Percentiles rank a stretch among this genome's conserved stretches.
phyloP scores from a whole-genome alignment of 2,888 invertebrate species.

The Reticulitermes lucifugus region DNA sequence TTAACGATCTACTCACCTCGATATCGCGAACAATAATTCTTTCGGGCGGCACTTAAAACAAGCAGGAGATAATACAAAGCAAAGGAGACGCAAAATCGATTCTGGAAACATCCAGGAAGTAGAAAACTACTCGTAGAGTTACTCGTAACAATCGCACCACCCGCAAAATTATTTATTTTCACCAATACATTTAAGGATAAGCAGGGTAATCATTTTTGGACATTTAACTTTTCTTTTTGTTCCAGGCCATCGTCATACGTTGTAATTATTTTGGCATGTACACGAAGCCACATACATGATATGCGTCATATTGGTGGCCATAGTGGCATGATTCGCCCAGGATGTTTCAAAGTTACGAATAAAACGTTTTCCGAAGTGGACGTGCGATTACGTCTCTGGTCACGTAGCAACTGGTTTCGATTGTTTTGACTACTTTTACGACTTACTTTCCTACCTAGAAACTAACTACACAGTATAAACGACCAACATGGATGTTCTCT shows the following conservation, averaged over 20 bases:
- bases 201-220: not conserved
- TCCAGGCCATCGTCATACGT: not conserved
- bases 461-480: too few species aligned
- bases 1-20: constrained; percentile 35
- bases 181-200: not conserved
- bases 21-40: constrained; percentile 36
- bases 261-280: too few species aligned
- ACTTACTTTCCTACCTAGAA: too few species aligned
- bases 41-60: constrained; percentile 19
- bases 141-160: not conserved
- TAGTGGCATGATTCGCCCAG: not conserved
- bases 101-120: not conserved
- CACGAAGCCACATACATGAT: not conserved
- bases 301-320: not conserved
- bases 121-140: not conserved
- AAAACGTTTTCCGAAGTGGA: not conserved
- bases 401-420: not conserved
- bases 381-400: not conserved
- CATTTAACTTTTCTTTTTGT: not conserved
- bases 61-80: not conserved
- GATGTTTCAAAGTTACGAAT: not conserved
- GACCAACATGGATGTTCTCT: too few species aligned
- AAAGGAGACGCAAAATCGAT: not conserved
- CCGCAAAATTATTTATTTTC: not conserved
- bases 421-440: not conserved